Conservation (phyloP, 2,797 vertebrate genomes). For the Hypotaenidia okinawae region DNA sequence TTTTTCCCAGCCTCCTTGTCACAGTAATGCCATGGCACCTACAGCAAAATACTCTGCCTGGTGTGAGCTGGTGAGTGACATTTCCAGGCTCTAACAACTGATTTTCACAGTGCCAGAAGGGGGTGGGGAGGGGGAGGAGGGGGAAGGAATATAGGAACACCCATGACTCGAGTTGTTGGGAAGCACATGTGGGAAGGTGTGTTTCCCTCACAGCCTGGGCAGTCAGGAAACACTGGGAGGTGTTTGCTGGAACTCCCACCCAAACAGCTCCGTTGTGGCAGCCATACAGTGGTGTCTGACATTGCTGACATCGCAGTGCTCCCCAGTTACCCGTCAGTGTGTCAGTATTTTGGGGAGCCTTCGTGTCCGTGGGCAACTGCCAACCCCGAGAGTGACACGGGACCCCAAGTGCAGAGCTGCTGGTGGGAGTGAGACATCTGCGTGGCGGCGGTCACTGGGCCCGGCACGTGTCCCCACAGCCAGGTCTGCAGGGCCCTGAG, state of each 20-base stretch:
- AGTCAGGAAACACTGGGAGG: not conserved
- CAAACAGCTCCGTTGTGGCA: not conserved
- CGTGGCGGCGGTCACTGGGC: no score
- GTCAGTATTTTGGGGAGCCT: not conserved
- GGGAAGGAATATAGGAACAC: not conserved
- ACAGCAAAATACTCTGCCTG: not conserved
- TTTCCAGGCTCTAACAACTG: not conserved
- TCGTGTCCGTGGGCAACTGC: not conserved
- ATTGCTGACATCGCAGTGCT: not conserved
- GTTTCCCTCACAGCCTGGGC: not conserved
- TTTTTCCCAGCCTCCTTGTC: not conserved
- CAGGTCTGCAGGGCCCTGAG: no score
- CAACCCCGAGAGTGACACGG: no score
- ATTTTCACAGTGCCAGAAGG: not conserved
- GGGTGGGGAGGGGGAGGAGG: not conserved
- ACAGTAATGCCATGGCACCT: not conserved
- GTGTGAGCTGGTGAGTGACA: not conserved
- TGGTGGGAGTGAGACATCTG: no score
- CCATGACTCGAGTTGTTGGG: not conserved
- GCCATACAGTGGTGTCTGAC: not conserved
- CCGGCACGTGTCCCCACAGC: no score
- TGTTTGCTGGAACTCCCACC: not conserved
- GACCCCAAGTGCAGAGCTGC: no score
- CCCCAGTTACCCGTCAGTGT: not conserved
- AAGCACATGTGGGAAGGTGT: not conserved